Evolutionary conservation across 2,797 vertebrate genomes (phyloP).

Genomic region (Channa striata): DNA sequence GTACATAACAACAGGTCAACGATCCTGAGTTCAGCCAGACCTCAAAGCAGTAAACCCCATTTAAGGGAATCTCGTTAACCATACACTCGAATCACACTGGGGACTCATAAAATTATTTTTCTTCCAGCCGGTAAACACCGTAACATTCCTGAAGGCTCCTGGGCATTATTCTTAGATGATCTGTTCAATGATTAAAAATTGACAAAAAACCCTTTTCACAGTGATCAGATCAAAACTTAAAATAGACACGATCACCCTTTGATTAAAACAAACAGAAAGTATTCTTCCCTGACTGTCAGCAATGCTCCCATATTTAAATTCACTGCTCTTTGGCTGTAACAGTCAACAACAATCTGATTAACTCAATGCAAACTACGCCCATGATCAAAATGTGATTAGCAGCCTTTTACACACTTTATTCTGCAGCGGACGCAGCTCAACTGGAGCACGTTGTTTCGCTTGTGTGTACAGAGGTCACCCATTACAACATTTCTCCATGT

Average conservation of each 20-base stretch:
- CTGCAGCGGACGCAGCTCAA: slow-evolving; percentile 3
- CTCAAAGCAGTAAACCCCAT: slow-evolving; percentile 70
- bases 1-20: slow-evolving; percentile 84
- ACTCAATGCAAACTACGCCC: slow-evolving; percentile 36
- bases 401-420: slow-evolving; percentile 13
- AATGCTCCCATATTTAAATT: slow-evolving; percentile 4
- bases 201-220: background rate
- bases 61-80: slow-evolving; percentile 66
- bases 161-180: slow-evolving; percentile 19
- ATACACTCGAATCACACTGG: slow-evolving; percentile 46
- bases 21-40: slow-evolving; percentile 78
- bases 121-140: slow-evolving; percentile 42
- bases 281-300: background rate
- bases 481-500: slow-evolving; percentile 72
- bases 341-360: slow-evolving; percentile 47
- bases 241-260: slow-evolving; percentile 27
- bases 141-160: slow-evolving; percentile 31
- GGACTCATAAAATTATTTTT: slow-evolving; percentile 61
- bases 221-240: slow-evolving; percentile 50
- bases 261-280: slow-evolving; percentile 37
- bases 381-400: slow-evolving; percentile 37
- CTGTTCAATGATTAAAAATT: slow-evolving; percentile 23
- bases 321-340: slow-evolving; percentile 18
- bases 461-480: slow-evolving; percentile 70
- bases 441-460: slow-evolving; percentile 16